Evolutionary conservation across 2,888 invertebrate species (phyloP).

Genomic region (Chaetogeoica ovagalla): DNA sequence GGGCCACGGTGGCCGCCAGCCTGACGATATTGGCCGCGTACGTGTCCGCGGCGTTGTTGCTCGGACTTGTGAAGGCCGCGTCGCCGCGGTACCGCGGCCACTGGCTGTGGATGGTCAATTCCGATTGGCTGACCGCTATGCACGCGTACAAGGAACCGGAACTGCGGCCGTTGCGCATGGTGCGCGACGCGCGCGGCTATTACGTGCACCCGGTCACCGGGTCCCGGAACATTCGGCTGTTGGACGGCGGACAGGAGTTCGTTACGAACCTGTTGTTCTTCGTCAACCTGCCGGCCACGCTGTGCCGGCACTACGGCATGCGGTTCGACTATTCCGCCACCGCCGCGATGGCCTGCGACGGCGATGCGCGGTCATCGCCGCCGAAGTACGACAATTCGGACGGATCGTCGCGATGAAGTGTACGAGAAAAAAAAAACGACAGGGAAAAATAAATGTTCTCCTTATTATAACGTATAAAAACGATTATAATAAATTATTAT

Average conservation of each 20-base stretch:
- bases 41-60: neutral
- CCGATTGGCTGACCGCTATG: neutral
- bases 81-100: constrained; percentile 8
- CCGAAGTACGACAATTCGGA: no score
- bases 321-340: neutral
- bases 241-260: neutral
- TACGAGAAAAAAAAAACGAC: no score
- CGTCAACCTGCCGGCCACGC: neutral
- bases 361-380: neutral
- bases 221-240: neutral
- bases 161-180: neutral
- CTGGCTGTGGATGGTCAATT: constrained; percentile 12
- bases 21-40: neutral
- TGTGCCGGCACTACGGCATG: neutral
- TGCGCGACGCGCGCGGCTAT: neutral
- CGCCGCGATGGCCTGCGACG: neutral
- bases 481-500: no score
- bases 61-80: constrained; percentile 9
- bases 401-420: no score
- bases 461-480: no score
- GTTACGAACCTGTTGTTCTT: neutral
- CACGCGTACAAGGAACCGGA: constrained; percentile 12
- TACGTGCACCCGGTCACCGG: constrained; percentile 3
- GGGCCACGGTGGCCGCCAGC: neutral
- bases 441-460: no score